Evolutionary conservation across 2,797 vertebrate genomes (phyloP).

Genomic region (Coendou prehensilis): DNA sequence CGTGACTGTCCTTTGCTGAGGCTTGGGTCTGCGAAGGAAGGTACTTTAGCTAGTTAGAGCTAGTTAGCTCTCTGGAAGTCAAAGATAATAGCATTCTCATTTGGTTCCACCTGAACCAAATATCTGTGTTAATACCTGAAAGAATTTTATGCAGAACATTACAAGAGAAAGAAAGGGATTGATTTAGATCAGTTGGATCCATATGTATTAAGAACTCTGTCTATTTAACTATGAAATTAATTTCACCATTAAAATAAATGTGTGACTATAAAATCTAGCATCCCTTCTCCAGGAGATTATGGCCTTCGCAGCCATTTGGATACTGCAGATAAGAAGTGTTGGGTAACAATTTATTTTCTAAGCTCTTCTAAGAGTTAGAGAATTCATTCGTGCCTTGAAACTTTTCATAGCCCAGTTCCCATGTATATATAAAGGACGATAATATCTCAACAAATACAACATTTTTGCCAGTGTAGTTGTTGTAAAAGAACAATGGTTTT

Average conservation of each 20-base stretch:
- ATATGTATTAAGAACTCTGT: neutral
- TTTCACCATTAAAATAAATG: constrained; percentile 56
- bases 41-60: neutral
- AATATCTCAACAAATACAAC: neutral
- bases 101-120: neutral
- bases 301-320: neutral
- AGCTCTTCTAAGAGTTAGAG: neutral
- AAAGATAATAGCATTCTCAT: neutral
- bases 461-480: neutral
- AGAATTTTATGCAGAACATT: constrained; percentile 8
- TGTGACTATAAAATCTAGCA: neutral
- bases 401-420: neutral
- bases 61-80: neutral
- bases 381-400: neutral
- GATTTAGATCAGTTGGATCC: constrained; percentile 38
- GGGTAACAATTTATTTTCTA: neutral
- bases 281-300: neutral
- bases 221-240: constrained; percentile 60
- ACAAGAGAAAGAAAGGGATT: neutral
- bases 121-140: neutral
- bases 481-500: neutral
- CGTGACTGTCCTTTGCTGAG: neutral
- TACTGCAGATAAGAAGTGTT: neutral
- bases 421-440: neutral
- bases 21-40: neutral